Evolutionary conservation across 2,888 invertebrate species (phyloP).

Genomic region (Steromphala cineraria): DNA sequence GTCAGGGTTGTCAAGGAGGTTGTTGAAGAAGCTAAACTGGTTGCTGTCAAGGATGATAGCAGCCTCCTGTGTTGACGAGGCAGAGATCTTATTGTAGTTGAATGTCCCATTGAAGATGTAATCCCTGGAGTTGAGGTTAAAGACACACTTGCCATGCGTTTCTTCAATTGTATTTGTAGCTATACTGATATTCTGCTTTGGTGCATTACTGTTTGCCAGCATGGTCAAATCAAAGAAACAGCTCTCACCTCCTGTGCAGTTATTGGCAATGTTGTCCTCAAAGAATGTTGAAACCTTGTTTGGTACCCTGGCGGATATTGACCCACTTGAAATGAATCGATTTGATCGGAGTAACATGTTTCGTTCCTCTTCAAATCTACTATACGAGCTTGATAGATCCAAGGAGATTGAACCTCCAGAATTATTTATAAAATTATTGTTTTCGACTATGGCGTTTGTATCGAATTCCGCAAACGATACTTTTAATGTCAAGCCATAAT

Average conservation of each 20-base stretch:
- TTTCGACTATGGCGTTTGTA: no score
- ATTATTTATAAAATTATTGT: no score
- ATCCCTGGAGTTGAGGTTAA: slow-evolving; percentile 17
- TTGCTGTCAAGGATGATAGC: slow-evolving; percentile 19
- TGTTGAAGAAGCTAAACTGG: slow-evolving; percentile 31
- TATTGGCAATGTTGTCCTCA: slow-evolving; percentile 30
- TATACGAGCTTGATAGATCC: no score
- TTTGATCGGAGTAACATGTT: no score
- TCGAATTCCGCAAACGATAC: no score
- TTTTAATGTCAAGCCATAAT: no score
- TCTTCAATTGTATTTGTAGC: slow-evolving; percentile 35
- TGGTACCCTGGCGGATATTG: background rate
- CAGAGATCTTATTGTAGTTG: slow-evolving; percentile 30
- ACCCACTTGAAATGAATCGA: background rate
- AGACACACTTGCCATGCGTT: slow-evolving; percentile 24
- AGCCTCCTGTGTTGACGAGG: slow-evolving; percentile 8
- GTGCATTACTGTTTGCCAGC: background rate
- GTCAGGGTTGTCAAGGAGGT: slow-evolving; percentile 39
- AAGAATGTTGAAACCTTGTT: slow-evolving; percentile 13
- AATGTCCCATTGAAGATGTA: slow-evolving; percentile 24
- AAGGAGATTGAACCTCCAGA: no score
- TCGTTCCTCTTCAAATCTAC: no score
- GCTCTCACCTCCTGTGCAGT: background rate
- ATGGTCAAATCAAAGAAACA: slow-evolving; percentile 29
- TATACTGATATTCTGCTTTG: slow-evolving; percentile 10